These are phyloP conservation scores for Leucophenga maculata DNA, from an alignment of 2,888 invertebrate species.

Conservation along the genomic window DNA sequence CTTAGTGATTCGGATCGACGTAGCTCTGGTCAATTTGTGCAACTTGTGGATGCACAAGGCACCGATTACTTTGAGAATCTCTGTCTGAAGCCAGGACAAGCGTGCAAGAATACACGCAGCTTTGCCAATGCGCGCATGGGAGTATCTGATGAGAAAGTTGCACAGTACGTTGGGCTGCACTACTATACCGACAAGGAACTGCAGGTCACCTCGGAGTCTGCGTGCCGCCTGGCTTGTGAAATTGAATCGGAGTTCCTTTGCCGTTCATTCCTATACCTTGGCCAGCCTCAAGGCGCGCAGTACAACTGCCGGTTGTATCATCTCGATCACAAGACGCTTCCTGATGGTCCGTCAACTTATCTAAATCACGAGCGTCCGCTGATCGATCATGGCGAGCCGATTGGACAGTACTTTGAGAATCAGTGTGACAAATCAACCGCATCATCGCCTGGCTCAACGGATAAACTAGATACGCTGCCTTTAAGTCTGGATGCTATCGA, in stretches of 20 bases:
- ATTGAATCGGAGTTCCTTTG: conserved; percentile 94
- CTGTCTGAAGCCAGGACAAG: conserved; percentile 89
- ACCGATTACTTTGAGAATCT: conserved; percentile 90
- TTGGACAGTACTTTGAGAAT: conserved; percentile 92
- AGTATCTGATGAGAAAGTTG: conserved; percentile 91
- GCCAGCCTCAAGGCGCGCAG: conserved; percentile 79
- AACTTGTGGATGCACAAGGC: conserved; percentile 87
- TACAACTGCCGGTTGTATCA: conserved; percentile 95
- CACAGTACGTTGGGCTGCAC: conserved; percentile 91
- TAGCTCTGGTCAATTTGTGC: conserved; percentile 90
- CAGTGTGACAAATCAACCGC: conserved; percentile 81
- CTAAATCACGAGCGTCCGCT: conserved; percentile 90
- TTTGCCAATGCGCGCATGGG: conserved; percentile 89
- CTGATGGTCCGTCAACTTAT: conserved; percentile 93
- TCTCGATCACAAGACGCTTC: conserved; percentile 91
- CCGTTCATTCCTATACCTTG: conserved; percentile 83
- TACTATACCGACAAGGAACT: conserved; percentile 95
- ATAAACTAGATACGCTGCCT: conserved; percentile 78
- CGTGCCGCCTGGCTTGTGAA: conserved; percentile 92
- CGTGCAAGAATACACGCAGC: conserved; percentile 86
- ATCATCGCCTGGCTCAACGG: conserved; percentile 68
- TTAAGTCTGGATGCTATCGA: conserved; percentile 85
- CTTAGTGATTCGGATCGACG: conserved; percentile 91
- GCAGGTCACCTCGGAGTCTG: conserved; percentile 89
- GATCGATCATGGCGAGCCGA: conserved; percentile 91